These are phyloP conservation scores for Dasyurus viverrinus DNA, from an alignment of 2,113 vertebrate species.

Conservation along the genomic window DNA sequence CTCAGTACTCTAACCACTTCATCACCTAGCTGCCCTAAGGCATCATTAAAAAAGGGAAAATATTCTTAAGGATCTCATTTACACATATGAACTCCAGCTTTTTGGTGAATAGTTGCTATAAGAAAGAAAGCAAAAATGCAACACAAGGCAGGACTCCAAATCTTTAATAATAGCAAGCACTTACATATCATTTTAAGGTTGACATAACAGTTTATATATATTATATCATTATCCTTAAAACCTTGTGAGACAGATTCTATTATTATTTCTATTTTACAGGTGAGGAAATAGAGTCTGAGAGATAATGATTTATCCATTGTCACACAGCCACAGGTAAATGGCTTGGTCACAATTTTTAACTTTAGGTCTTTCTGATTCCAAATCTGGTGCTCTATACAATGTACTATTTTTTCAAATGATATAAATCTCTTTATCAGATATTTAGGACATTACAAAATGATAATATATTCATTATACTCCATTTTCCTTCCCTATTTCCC, in stretches of 20 bases:
- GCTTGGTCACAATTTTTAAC: background rate
- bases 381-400: background rate
- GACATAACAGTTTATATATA: background rate
- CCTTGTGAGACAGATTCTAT: background rate
- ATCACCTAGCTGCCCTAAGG: too few relatives aligned
- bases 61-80: too few relatives aligned
- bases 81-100: too few relatives aligned
- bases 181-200: background rate
- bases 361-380: background rate
- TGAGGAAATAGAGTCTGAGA: background rate
- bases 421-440: background rate
- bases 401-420: background rate
- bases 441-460: background rate
- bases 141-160: too few relatives aligned
- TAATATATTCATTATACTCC: background rate
- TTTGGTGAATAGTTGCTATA: too few relatives aligned
- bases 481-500: background rate
- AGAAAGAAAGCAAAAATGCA: too few relatives aligned
- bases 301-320: background rate
- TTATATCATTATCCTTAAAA: background rate
- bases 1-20: too few relatives aligned
- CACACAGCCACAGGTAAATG: background rate
- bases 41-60: too few relatives aligned
- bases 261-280: background rate
- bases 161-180: too few relatives aligned